A percentile compares a stretch with the other conserved stretches of the same genome.
These are phyloP conservation scores for Gorsachius magnificus DNA, from an alignment of 2,797 vertebrate genomes.

Conservation along the genomic window DNA sequence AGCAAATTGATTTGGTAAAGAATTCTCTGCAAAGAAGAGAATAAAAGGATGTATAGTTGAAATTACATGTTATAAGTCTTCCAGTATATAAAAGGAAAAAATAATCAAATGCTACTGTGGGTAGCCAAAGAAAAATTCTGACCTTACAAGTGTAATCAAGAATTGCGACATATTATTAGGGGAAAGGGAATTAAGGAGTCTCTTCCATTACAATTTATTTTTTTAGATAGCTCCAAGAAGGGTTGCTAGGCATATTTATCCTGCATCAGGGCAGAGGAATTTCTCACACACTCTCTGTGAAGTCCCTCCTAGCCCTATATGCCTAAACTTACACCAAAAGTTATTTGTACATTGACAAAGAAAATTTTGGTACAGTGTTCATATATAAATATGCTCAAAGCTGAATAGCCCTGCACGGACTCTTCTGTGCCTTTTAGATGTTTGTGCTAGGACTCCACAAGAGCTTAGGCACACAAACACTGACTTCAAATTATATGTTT, in stretches of 20 bases:
- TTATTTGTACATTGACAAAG: background rate
- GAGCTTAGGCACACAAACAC: background rate
- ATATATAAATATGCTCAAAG: background rate
- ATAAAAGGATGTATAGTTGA: background rate
- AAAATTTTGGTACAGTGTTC: background rate
- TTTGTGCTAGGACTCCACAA: background rate
- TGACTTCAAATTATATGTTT: background rate
- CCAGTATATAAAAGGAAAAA: background rate
- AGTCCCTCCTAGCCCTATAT: background rate
- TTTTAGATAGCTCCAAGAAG: background rate
- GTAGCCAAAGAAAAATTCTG: background rate
- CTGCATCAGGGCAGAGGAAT: background rate
- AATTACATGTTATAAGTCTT: background rate
- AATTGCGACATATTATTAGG: background rate
- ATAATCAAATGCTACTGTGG: background rate
- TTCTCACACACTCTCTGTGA: background rate
- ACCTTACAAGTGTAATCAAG: background rate
- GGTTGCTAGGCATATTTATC: background rate
- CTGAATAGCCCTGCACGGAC: background rate
- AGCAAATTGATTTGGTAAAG: background rate
- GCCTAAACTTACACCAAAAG: background rate
- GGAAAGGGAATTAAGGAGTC: background rate
- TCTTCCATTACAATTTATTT: background rate
- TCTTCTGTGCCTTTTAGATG: background rate
- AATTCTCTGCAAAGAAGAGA: background rate